Evolutionary conservation across 2,113 vertebrate species (phyloP), one percentile per base, ranked within the genome.

Genomic region (Thymallus thymallus): DNA sequence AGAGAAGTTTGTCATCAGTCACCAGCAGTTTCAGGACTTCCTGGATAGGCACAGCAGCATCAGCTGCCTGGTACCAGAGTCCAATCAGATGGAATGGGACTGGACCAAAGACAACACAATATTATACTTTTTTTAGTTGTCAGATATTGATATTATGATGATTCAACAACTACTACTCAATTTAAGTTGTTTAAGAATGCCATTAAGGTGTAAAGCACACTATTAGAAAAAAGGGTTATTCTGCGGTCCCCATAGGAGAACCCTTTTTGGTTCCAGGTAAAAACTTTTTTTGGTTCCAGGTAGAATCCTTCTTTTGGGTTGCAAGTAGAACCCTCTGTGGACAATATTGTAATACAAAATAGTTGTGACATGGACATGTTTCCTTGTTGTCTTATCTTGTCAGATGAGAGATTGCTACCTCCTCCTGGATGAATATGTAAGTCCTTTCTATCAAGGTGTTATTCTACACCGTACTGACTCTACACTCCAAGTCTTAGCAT

Each of bases 371-470:
- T 41, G 16, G 18, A 51, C 16, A 51, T 18, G 48, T 51, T 51
- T 41, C 35, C 35, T 41, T 0, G 71, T 35, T 72, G 85, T 82
- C 68, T 23, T 71, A 12, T 68, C 69, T 75, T 90, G 86, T 73
- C 91, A 99, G 97, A 99, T 99, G 97, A 95, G 94, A 84, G 96
- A 98, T 82, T 99, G 97, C 23, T 99, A 99, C 78, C 92, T 99
- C 68, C 96, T 99, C 88, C 91, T 99, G 87, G 97, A 99, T 91
- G 97, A 99, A 94, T 99, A 97, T 12, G 97, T 99, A 94, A 97
- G 97, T 95, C 23, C 0, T 77, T 82, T 48, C 18, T 20, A 45
- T 18, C 48, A 30, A 51, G 29, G 68, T 48, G 68, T 69, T 46
- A 14, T 29, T 18, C 78, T 74, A 32, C 41, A 14, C 1, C 20